phyloP scores from a whole-genome alignment of 2,888 invertebrate genomes.

The Coenonympha arcania region DNA sequence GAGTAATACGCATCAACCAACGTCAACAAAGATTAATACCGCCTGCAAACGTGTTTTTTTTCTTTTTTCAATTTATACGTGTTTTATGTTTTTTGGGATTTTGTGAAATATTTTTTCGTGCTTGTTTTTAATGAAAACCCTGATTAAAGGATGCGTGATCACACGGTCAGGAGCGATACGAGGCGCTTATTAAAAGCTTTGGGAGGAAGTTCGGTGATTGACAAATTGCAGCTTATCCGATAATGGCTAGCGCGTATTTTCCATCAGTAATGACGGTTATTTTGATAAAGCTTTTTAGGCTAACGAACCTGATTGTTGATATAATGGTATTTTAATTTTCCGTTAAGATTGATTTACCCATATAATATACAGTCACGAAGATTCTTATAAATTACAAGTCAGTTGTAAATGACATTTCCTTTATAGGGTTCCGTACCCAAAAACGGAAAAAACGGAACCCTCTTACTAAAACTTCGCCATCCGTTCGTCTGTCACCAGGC shows the following conservation, averaged over 20 bases:
- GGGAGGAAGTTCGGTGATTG: constrained; percentile 6
- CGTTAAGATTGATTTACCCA: too few relatives aligned
- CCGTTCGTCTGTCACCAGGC: too few relatives aligned
- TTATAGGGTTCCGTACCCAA: too few relatives aligned
- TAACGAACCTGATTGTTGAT: too few relatives aligned
- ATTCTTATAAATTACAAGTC: too few relatives aligned
- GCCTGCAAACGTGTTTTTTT: background rate
- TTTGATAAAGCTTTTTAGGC: background rate
- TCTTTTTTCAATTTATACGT: background rate
- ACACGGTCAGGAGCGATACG: background rate
- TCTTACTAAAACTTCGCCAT: too few relatives aligned
- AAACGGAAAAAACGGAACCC: too few relatives aligned
- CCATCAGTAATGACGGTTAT: background rate
- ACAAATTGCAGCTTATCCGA: constrained; percentile 1
- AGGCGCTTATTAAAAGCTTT: constrained; percentile 7
- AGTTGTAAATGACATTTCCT: too few relatives aligned
- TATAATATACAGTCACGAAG: too few relatives aligned
- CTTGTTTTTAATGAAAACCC: background rate
- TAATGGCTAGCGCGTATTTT: background rate
- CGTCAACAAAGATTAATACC: background rate
- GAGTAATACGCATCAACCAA: background rate
- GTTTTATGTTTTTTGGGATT: constrained; percentile 1
- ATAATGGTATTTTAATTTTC: too few relatives aligned
- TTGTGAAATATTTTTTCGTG: background rate
- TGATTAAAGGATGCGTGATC: background rate